Evolutionary conservation across 2,888 invertebrate genomes (phyloP), one percentile per base, ranked within the genome.

Genomic region (Endotricha flammealis): DNA sequence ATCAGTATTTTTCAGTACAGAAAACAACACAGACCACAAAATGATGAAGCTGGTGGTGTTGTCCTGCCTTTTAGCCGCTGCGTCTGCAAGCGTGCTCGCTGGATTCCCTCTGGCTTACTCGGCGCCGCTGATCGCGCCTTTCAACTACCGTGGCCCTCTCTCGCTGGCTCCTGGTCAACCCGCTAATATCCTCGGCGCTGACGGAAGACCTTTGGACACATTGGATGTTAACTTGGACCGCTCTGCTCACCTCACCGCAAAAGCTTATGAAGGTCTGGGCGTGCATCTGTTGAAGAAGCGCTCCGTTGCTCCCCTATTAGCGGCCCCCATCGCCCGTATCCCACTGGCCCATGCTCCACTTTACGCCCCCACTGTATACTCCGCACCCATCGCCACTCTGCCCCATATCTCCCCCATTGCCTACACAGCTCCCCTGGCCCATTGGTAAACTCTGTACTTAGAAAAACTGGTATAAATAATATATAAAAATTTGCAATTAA

Each of bases 1-100:
- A 83, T 82, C 80, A 82, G 80, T 82, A 60, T 70, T 67, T 54
- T 47, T 57, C 48, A 60, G 50, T 52, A 32, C 51, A 63, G 53
- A 57, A 51, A 59, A 36, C 71, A 77, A 78, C 79, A 83, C 83
- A 85, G 81, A 80, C 82, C 80, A 56, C 71, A 80, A 58, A 52
- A 87, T 87, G 87, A 65, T 85, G 70, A 85, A 85, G 64, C 70
- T 87, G 87, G 88, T 89, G 86, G 89, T 89, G 73, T 88, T 91
- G 81, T 89, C 87, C 63, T 90, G 90, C 77, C 64, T 90, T 56
- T 52, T 90, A 70, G 89, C 90, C 48, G 76, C 88, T 49, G 89
- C 83, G 50, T 79, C 83, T 41, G 89, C 90, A 12, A 43, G 57
- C 24, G 48, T 51, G 16, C 12, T 62, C 37, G 44, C 44, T 20